These are phyloP conservation scores for Masticophis lateralis DNA, from an alignment of 2,797 vertebrate species.

Conservation along the genomic window DNA sequence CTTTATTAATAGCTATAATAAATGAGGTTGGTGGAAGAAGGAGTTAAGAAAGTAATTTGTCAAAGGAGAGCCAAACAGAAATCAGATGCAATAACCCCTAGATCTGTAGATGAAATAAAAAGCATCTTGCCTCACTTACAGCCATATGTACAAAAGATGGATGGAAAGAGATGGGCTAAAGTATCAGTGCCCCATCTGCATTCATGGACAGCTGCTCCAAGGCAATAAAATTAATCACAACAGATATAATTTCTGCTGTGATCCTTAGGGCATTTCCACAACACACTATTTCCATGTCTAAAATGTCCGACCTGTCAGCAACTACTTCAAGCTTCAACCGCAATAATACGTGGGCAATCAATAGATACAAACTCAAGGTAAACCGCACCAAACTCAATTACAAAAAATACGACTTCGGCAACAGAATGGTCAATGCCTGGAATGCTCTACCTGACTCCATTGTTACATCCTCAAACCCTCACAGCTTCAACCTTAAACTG, in stretches of 20 bases:
- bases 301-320: too few relatives aligned
- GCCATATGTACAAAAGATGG: background rate
- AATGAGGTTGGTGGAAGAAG: conserved; percentile 6
- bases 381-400: too few relatives aligned
- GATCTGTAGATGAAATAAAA: background rate
- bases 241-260: background rate
- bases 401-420: too few relatives aligned
- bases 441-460: too few relatives aligned
- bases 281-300: background rate
- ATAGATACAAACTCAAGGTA: too few relatives aligned
- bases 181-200: background rate
- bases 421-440: too few relatives aligned
- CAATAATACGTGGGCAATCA: too few relatives aligned
- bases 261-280: background rate
- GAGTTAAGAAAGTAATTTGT: conserved; percentile 3
- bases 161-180: background rate
- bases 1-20: conserved; percentile 21
- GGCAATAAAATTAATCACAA: background rate
- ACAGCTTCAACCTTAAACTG: too few relatives aligned
- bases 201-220: background rate
- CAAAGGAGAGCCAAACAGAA: background rate
- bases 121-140: background rate
- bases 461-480: too few relatives aligned
- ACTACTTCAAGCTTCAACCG: too few relatives aligned
- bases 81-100: background rate